These are phyloP conservation scores for Pimephales promelas DNA, from an alignment of 2,113 vertebrate genomes.

Conservation along the genomic window DNA sequence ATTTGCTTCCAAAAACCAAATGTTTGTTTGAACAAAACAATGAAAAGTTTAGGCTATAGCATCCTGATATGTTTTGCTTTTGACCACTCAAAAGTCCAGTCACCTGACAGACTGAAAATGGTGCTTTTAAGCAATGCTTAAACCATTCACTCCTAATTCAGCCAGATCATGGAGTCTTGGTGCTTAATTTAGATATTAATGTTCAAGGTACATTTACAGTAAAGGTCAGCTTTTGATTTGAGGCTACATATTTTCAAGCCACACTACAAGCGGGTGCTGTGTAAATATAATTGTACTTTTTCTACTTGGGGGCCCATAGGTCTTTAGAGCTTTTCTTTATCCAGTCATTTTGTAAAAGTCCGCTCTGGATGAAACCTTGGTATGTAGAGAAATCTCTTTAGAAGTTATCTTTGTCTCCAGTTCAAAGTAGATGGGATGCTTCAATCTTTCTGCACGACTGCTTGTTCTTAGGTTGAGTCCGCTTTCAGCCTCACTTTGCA, in stretches of 20 bases:
- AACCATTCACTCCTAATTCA: slow-evolving; percentile 41
- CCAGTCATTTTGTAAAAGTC: slow-evolving; percentile 34
- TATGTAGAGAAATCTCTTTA: neutral
- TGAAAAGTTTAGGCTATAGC: neutral
- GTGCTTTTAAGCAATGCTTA: slow-evolving; percentile 40
- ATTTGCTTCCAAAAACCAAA: too few relatives aligned
- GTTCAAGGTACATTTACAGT: slow-evolving; percentile 45
- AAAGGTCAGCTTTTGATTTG: slow-evolving; percentile 34
- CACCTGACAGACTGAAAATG: slow-evolving; percentile 6
- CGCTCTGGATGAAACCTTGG: slow-evolving; percentile 1
- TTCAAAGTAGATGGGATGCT: slow-evolving; percentile 15
- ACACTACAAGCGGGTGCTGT: slow-evolving; percentile 25
- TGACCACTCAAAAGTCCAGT: neutral
- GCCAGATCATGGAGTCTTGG: slow-evolving; percentile 38
- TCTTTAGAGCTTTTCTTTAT: slow-evolving; percentile 30
- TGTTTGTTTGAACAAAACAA: neutral
- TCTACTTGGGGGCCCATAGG: slow-evolving; percentile 17
- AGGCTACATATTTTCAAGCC: slow-evolving; percentile 32
- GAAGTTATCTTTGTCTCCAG: slow-evolving; percentile 21
- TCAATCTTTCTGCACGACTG: slow-evolving; percentile 13
- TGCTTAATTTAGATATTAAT: slow-evolving; percentile 49
- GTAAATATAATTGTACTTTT: slow-evolving; percentile 55
- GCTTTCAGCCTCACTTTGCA: slow-evolving; percentile 1
- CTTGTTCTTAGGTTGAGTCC: neutral
- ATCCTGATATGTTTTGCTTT: slow-evolving; percentile 19